A percentile compares a stretch with the other conserved stretches of the same genome.
Conservation (phyloP, 2,888 invertebrate genomes). For the Perithous albicinctus region DNA sequence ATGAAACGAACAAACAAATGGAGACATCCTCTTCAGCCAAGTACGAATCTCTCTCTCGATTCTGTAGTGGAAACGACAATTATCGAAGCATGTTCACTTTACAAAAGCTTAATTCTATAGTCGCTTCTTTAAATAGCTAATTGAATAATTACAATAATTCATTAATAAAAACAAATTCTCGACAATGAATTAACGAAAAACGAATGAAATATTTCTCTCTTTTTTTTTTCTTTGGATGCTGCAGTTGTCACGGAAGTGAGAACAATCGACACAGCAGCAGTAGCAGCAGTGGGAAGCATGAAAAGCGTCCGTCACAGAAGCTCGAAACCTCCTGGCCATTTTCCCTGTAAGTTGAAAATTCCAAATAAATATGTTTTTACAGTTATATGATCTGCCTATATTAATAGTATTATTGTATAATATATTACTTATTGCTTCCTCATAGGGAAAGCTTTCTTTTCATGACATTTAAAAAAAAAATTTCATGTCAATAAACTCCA, state of each 20-base stretch:
- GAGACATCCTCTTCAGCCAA: not conserved
- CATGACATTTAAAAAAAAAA: too few relatives aligned
- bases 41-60: not conserved
- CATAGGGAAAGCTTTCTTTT: too few relatives aligned
- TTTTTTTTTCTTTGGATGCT: constrained; percentile 66
- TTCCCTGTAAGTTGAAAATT: constrained; percentile 80
- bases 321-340: constrained; percentile 84
- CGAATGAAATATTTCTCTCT: constrained; percentile 54
- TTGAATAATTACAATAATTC: not conserved
- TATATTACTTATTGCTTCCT: not conserved
- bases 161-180: too few relatives aligned
- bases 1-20: not conserved
- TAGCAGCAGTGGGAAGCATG: constrained; percentile 83
- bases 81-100: not conserved
- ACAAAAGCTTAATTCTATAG: not conserved
- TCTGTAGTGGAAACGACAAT: not conserved
- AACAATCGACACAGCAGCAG: constrained; percentile 67
- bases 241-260: constrained; percentile 84
- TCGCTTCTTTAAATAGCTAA: not conserved
- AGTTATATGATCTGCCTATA: not conserved
- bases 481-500: too few relatives aligned
- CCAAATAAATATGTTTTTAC: constrained; percentile 24
- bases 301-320: constrained; percentile 83
- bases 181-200: not conserved
- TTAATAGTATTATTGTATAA: not conserved